Conservation (phyloP, 2,888 invertebrate species). For the Tillus elongatus region DNA sequence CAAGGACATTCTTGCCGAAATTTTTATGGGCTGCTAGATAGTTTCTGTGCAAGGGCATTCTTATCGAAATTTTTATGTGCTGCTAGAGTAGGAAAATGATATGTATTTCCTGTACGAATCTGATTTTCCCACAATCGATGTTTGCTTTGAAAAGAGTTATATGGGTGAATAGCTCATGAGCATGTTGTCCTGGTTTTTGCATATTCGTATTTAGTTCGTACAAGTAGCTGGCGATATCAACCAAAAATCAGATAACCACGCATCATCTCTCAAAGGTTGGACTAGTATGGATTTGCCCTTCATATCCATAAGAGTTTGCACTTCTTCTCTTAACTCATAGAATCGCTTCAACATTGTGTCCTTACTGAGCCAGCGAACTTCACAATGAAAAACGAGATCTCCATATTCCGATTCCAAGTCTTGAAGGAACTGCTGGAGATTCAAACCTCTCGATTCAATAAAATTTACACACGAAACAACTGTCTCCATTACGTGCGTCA, state of each 20-base stretch:
- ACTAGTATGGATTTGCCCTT: slow-evolving; percentile 4
- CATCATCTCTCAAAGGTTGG: background rate
- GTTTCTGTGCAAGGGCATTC: too few species aligned
- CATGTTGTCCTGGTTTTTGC: too few species aligned
- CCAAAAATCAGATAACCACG: slow-evolving; percentile 6
- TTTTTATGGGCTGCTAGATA: too few species aligned
- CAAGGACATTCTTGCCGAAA: too few species aligned
- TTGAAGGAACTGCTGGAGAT: slow-evolving; percentile 23
- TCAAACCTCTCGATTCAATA: slow-evolving; percentile 22
- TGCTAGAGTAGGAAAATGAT: too few species aligned
- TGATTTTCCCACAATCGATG: too few species aligned
- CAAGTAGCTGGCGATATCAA: too few species aligned
- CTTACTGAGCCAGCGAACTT: slow-evolving; percentile 19
- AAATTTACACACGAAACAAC: slow-evolving; percentile 21
- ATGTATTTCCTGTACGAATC: too few species aligned
- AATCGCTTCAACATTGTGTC: slow-evolving; percentile 17
- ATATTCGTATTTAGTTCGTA: too few species aligned
- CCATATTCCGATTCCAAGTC: slow-evolving; percentile 18
- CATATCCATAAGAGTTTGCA: slow-evolving; percentile 13
- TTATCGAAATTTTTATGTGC: too few species aligned
- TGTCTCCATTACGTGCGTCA: slow-evolving; percentile 15
- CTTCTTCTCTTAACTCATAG: slow-evolving; percentile 17
- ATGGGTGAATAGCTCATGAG: too few species aligned
- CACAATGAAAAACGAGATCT: slow-evolving; percentile 17
- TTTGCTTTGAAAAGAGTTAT: too few species aligned